A percentile compares a stretch with the other conserved stretches of the same genome.
phyloP scores from a whole-genome alignment of 2,888 invertebrate species.

The Tetramorium bicarinatum region DNA sequence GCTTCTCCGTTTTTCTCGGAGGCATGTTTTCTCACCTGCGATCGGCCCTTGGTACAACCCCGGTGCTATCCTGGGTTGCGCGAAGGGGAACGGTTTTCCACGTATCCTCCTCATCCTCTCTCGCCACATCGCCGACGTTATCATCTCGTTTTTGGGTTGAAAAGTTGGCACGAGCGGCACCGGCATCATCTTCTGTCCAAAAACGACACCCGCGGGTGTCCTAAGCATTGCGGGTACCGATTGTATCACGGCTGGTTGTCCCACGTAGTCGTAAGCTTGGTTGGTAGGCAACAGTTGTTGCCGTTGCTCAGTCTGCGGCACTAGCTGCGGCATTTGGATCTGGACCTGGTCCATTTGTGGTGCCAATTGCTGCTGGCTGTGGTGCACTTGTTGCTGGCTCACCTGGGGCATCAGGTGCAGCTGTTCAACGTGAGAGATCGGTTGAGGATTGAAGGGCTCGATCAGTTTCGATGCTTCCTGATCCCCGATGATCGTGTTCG shows the following conservation, averaged over 20 bases:
- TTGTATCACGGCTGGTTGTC: conserved; percentile 17
- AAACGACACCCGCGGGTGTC: conserved; percentile 26
- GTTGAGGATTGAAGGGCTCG: not conserved
- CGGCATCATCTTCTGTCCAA: conserved; percentile 40
- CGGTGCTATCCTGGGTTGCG: conserved; percentile 75
- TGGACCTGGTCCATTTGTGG: conserved; percentile 40
- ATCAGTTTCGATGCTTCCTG: not conserved
- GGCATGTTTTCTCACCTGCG: conserved; percentile 56
- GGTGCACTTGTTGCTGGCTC: conserved; percentile 2
- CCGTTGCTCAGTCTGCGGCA: conserved; percentile 36
- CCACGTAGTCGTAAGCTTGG: conserved; percentile 35
- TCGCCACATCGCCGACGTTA: conserved; percentile 63
- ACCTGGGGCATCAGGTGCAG: conserved; percentile 29
- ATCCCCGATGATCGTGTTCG: not conserved
- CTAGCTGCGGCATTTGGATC: conserved; percentile 12
- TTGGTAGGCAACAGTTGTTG: conserved; percentile 22
- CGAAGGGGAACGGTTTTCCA: conserved; percentile 60
- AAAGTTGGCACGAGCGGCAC: conserved; percentile 44
- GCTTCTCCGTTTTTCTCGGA: not conserved
- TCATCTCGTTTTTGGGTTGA: conserved; percentile 63
- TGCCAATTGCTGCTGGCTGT: conserved; percentile 15
- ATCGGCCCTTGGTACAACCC: conserved; percentile 71
- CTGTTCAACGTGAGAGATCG: conserved; percentile 5
- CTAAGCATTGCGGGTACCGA: conserved; percentile 16
- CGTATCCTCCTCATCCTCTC: conserved; percentile 69